Percentiles rank a stretch among this genome's conserved stretches.
Evolutionary conservation across 2,888 invertebrate species (phyloP).

Genomic region (Hydrotaea diabolus): DNA sequence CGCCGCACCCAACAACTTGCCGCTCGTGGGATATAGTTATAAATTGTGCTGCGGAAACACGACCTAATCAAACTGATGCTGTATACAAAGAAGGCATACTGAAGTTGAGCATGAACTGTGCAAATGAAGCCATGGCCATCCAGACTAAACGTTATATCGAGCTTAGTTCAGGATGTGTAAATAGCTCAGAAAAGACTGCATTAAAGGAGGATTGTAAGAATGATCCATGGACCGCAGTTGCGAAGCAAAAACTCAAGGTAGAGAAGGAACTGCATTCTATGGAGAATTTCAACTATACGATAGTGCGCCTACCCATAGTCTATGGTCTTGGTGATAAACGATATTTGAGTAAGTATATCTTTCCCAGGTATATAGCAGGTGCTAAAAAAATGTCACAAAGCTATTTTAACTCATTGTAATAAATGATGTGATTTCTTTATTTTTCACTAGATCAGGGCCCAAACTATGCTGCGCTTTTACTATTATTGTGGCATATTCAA

Average conservation of each 20-base stretch:
- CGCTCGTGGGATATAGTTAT: conserved; percentile 89
- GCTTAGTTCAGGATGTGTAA: conserved; percentile 91
- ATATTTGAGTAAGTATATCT: conserved; percentile 86
- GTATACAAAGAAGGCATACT: conserved; percentile 95
- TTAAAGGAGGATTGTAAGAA: conserved; percentile 88
- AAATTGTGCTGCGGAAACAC: conserved; percentile 96
- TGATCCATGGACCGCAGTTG: conserved; percentile 93
- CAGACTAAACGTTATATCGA: conserved; percentile 89
- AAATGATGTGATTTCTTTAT: too few species aligned
- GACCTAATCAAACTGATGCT: conserved; percentile 92
- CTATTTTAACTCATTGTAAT: too few species aligned
- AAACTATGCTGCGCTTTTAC: too few species aligned
- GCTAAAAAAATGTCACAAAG: too few species aligned
- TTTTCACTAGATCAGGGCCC: too few species aligned
- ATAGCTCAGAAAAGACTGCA: conserved; percentile 88
- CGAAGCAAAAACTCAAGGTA: conserved; percentile 90
- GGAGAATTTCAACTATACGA: conserved; percentile 86
- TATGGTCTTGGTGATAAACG: conserved; percentile 92
- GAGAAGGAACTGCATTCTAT: conserved; percentile 88
- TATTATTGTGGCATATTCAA: too few species aligned
- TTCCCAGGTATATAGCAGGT: too few species aligned
- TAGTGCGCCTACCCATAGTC: conserved; percentile 91
- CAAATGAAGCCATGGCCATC: conserved; percentile 86
- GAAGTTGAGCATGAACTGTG: conserved; percentile 91
- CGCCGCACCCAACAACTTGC: conserved; percentile 82